phyloP scores from a whole-genome alignment of 1,140 invertebrate species.

The Conus betulinus region DNA sequence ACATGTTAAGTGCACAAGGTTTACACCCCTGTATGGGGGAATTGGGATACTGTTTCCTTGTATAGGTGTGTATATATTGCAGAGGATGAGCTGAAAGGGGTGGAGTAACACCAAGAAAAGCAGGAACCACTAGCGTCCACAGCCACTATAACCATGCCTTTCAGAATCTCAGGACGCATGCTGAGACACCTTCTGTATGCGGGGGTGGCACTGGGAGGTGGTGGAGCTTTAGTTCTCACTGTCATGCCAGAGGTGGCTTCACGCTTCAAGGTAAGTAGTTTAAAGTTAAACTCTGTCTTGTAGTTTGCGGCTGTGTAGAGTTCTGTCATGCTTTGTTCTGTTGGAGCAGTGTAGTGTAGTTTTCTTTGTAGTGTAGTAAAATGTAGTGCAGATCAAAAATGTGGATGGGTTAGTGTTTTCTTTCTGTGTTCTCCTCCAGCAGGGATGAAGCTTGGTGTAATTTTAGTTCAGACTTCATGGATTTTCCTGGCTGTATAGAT shows the following conservation, averaged over 20 bases:
- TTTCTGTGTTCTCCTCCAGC: too few relatives aligned
- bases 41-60: too few relatives aligned
- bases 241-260: constrained; percentile 41
- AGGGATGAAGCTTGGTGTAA: too few relatives aligned
- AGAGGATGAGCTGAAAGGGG: constrained; percentile 27
- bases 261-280: neutral
- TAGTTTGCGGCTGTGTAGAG: neutral
- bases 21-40: too few relatives aligned
- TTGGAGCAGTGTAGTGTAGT: neutral
- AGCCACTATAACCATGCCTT: neutral
- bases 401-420: too few relatives aligned
- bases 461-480: too few relatives aligned
- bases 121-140: neutral
- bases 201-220: constrained; percentile 36
- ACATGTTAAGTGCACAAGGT: too few relatives aligned
- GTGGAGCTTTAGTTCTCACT: constrained; percentile 27
- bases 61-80: neutral
- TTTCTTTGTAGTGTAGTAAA: neutral
- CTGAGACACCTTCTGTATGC: constrained; percentile 35
- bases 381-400: neutral
- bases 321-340: neutral
- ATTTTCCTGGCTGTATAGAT: too few relatives aligned
- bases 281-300: neutral
- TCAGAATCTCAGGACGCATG: constrained; percentile 15
- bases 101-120: neutral